phyloP scores from a whole-genome alignment of 1,140 invertebrate species.

The Drosophila arizonae region DNA sequence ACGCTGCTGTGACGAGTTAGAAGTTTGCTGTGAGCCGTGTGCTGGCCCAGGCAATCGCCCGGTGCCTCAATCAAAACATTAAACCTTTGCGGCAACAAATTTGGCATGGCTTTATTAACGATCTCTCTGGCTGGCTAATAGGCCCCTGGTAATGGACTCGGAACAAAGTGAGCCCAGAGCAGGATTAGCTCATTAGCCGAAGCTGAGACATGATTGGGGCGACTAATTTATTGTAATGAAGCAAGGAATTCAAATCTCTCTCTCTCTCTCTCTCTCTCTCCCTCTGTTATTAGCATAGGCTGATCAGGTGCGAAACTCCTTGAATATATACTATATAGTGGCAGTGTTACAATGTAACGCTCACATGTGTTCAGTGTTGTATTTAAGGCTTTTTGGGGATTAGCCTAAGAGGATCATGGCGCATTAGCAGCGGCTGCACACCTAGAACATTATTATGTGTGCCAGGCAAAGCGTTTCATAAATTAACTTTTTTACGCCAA shows the following conservation, averaged over 20 bases:
- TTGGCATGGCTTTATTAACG: constrained; percentile 70
- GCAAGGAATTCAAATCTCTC: background rate
- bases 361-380: background rate
- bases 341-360: background rate
- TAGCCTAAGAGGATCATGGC: constrained; percentile 30
- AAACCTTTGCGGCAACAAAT: constrained; percentile 60
- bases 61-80: constrained; percentile 71
- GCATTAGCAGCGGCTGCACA: constrained; percentile 18
- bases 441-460: background rate
- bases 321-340: background rate
- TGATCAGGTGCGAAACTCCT: constrained; percentile 4
- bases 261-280: background rate
- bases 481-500: constrained; percentile 46
- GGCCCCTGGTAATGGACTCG: constrained; percentile 25
- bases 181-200: constrained; percentile 34
- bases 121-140: constrained; percentile 23
- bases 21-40: constrained; percentile 6
- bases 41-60: constrained; percentile 32
- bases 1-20: constrained; percentile 37
- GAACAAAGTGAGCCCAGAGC: background rate
- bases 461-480: constrained; percentile 26
- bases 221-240: constrained; percentile 36
- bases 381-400: constrained; percentile 23
- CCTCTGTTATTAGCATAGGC: background rate
- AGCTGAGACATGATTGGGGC: constrained; percentile 35